Evolutionary conservation across 2,113 vertebrate species (phyloP), one percentile per base, ranked within the genome.

Genomic region (Rhinopomastus cyanomelas): DNA sequence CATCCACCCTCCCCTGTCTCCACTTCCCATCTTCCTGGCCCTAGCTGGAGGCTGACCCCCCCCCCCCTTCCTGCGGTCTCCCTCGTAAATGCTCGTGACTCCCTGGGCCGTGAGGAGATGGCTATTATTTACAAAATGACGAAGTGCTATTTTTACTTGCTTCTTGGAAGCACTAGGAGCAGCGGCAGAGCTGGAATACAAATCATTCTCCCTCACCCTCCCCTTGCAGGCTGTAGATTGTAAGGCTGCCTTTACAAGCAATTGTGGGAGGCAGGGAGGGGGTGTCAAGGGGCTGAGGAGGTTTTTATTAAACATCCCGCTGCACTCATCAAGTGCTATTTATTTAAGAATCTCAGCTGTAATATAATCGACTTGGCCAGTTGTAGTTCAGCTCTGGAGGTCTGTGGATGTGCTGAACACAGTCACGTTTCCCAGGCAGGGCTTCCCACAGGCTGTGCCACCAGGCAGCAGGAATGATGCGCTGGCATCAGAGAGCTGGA

Each of bases 61-160:
- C 71, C n/a, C 51, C 26, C 52, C 30, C 6, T 77, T 48, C 72
- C 84, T 1, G 4, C 82, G 52, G 39, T 66, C 51, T 78, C 73
- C 32, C 32, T n/a, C 76, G 29, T 49, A 16, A 57, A 59, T 3
- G 74, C 82, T 84, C 46, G 5, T 78, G 87, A 49, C 80, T 88
- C 76, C 85, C 76, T 1, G 44, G n/a, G 87, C 73, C 37, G 64
- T 4, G 62, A 92, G 92, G 74, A 69, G 74, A 92, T 12, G 39
- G 92, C 78, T 93, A 67, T 95, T 96, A 95, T 96, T 95, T 94
- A 93, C 95, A 56, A 90, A 88, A 93, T 84, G 93, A 95, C 12
- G 3, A 91, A 88, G 87, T 37, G 93, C 94, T 96, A 96, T 96
- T 96, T 96, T 96, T 96, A 93, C 89, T 91, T 3, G 56, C 89